Percentiles rank a stretch among this genome's conserved stretches.
Evolutionary conservation across 1,140 invertebrate genomes (phyloP).

Genomic region (Temnothorax nylanderi): DNA sequence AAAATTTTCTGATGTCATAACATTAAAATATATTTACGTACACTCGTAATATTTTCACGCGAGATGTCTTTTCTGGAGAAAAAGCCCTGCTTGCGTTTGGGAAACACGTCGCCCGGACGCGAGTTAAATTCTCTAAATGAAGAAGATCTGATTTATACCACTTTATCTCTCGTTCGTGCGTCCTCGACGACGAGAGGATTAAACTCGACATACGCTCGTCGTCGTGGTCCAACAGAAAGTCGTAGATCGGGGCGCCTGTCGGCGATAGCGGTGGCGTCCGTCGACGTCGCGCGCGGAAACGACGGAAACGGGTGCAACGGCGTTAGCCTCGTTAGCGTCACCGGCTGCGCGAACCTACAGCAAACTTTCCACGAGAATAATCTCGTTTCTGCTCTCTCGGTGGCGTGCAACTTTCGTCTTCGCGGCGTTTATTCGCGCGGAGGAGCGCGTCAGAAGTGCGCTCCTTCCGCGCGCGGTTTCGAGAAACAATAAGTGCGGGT

Average conservation of each 20-base stretch:
- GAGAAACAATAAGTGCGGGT: constrained; percentile 56
- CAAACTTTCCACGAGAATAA: constrained; percentile 63
- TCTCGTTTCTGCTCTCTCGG: constrained; percentile 51
- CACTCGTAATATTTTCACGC: not conserved
- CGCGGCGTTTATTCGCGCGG: constrained; percentile 27
- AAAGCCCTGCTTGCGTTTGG: constrained; percentile 30
- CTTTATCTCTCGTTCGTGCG: constrained; percentile 58
- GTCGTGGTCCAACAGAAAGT: constrained; percentile 50
- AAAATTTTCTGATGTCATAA: constrained; percentile 8
- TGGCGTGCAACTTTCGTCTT: constrained; percentile 54
- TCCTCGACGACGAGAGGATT: constrained; percentile 35
- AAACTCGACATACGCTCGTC: constrained; percentile 24
- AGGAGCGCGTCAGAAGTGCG: constrained; percentile 5
- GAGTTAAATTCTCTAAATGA: constrained; percentile 59
- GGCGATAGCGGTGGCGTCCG: not conserved
- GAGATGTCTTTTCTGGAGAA: not conserved
- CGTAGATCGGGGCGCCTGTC: constrained; percentile 41
- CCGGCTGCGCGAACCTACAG: constrained; percentile 42
- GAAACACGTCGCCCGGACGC: constrained; percentile 32
- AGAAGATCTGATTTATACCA: constrained; percentile 53
- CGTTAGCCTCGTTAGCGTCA: constrained; percentile 54
- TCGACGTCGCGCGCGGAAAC: constrained; percentile 29
- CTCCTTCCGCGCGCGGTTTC: constrained; percentile 37
- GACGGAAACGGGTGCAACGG: constrained; percentile 54
- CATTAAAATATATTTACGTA: constrained; percentile 31